Evolutionary conservation across 2,113 vertebrate genomes (phyloP).

Genomic region (Myanophis thanlyinensis): DNA sequence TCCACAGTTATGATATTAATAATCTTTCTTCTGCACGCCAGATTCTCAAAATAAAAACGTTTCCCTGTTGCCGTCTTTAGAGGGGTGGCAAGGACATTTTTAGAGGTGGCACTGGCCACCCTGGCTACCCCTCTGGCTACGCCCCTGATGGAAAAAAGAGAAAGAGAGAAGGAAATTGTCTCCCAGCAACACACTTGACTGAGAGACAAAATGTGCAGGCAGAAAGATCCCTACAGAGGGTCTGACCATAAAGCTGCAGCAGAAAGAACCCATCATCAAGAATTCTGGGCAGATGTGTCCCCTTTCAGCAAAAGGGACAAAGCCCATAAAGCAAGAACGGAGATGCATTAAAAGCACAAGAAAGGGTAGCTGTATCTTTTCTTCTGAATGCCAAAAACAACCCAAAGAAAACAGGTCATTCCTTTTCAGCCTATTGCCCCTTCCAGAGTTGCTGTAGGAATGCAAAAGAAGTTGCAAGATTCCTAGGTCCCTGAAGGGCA

Average conservation of each 20-base stretch:
- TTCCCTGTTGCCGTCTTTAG: too few species aligned
- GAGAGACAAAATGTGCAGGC: conserved; percentile 2
- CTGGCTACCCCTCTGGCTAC: too few species aligned
- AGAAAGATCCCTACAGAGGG: neutral
- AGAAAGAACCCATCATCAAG: neutral
- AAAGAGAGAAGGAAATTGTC: neutral
- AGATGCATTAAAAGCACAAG: neutral
- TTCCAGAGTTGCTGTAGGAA: neutral
- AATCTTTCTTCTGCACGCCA: too few species aligned
- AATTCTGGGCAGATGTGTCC: conserved; percentile 14
- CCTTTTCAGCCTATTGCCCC: neutral
- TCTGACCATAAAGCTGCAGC: neutral
- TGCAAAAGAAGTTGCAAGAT: neutral
- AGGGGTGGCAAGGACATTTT: too few species aligned
- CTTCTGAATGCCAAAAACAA: neutral
- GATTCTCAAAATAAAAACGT: too few species aligned
- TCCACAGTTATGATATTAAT: too few species aligned
- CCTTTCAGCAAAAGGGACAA: conserved; percentile 2
- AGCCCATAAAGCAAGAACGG: neutral
- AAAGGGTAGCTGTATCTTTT: neutral
- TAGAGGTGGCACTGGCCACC: too few species aligned
- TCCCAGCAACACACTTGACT: neutral
- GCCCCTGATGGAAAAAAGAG: too few species aligned
- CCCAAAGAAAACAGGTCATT: neutral
- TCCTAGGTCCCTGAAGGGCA: neutral